Percentiles rank a stretch among this genome's conserved stretches.
These are phyloP conservation scores for Megaleporinus macrocephalus DNA, from an alignment of 2,113 vertebrate species.

Conservation along the genomic window DNA sequence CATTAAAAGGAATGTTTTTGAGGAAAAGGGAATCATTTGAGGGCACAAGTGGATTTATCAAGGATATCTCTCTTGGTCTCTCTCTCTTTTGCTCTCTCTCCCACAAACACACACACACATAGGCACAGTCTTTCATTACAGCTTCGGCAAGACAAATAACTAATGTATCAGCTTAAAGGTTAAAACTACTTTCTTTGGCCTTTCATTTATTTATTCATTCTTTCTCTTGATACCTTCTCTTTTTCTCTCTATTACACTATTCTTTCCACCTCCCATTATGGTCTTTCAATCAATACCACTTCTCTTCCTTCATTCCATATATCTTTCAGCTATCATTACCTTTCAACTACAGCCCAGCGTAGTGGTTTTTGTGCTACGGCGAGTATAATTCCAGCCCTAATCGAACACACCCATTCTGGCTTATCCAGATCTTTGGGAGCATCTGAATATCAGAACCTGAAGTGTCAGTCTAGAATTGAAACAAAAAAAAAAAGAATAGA, in stretches of 20 bases:
- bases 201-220: constrained; percentile 53
- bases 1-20: constrained; percentile 31
- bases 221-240: background rate
- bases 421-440: constrained; percentile 13
- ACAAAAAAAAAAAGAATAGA: background rate
- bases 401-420: constrained; percentile 7
- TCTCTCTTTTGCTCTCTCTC: background rate
- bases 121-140: background rate
- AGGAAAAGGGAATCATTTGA: constrained; percentile 15
- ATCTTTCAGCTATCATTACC: constrained; percentile 22
- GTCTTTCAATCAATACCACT: constrained; percentile 48
- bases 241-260: background rate
- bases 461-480: background rate
- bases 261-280: constrained; percentile 24
- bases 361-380: background rate
- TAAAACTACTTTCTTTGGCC: constrained; percentile 65
- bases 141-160: background rate
- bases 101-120: background rate
- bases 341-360: constrained; percentile 9
- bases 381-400: background rate
- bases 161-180: constrained; percentile 51
- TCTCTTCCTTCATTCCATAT: constrained; percentile 45
- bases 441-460: constrained; percentile 1
- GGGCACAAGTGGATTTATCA: background rate
- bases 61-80: background rate